Evolutionary conservation across 2,113 vertebrate species (phyloP).

Genomic region (Rhinogobius similis): DNA sequence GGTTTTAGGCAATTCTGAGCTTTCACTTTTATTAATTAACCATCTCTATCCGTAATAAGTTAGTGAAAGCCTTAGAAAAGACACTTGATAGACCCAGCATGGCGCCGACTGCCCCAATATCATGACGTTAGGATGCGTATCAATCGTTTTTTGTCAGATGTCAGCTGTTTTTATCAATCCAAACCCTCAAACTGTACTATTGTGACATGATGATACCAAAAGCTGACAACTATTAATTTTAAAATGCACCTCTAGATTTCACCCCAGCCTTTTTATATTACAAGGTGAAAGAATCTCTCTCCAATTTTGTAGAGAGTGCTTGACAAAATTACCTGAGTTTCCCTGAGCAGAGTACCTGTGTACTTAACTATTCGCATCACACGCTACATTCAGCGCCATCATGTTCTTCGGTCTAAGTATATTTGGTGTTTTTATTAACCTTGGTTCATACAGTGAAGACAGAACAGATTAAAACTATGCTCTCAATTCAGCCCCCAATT

Average conservation of each 20-base stretch:
- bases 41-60: no score
- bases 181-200: background rate
- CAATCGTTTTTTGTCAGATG: no score
- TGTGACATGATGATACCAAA: background rate
- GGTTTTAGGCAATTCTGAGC: no score
- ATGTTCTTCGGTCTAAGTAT: constrained; percentile 18
- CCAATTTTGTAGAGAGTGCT: constrained; percentile 12
- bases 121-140: no score
- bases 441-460: constrained; percentile 28
- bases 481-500: constrained; percentile 44
- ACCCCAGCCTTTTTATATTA: constrained; percentile 25
- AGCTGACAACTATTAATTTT: background rate
- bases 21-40: no score
- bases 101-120: no score
- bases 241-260: background rate
- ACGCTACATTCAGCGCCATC: constrained; percentile 1
- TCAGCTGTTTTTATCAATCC: background rate
- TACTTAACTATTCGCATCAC: constrained; percentile 11
- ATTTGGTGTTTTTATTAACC: constrained; percentile 41
- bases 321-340: constrained; percentile 27
- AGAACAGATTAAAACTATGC: constrained; percentile 18
- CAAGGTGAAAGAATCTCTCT: constrained; percentile 43
- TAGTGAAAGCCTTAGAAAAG: no score
- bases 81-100: no score
- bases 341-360: background rate